Evolutionary conservation across 2,113 vertebrate genomes (phyloP).

Genomic region (Poeciliopsis turrubarensis): DNA sequence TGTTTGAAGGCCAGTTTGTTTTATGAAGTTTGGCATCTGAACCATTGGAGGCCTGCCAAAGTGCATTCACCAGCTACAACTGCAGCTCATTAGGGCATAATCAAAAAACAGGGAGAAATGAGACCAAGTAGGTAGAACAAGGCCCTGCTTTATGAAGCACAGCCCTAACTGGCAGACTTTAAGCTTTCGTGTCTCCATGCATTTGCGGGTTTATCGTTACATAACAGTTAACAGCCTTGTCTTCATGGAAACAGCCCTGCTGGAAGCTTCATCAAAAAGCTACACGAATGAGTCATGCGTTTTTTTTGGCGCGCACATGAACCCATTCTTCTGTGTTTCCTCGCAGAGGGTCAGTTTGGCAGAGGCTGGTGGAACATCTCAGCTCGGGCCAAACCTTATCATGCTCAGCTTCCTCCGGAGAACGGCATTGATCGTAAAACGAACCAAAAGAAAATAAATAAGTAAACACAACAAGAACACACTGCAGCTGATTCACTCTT

Average conservation of each 20-base stretch:
- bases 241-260: slow-evolving; percentile 45
- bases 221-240: slow-evolving; percentile 46
- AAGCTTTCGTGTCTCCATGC: slow-evolving; percentile 36
- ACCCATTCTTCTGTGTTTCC: slow-evolving; percentile 61
- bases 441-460: slow-evolving; percentile 6
- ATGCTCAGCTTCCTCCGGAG: slow-evolving; percentile 39
- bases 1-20: slow-evolving; percentile 12
- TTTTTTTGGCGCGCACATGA: slow-evolving; percentile 47
- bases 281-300: slow-evolving; percentile 62
- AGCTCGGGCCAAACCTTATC: slow-evolving; percentile 35
- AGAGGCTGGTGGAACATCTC: slow-evolving; percentile 44
- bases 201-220: slow-evolving; percentile 38
- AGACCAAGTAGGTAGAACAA: slow-evolving; percentile 25
- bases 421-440: slow-evolving; percentile 29
- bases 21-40: slow-evolving; percentile 20
- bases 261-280: slow-evolving; percentile 42
- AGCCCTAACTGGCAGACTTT: slow-evolving; percentile 26
- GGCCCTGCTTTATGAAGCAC: slow-evolving; percentile 36
- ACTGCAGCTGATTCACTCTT: neutral
- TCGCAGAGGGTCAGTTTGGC: slow-evolving; percentile 50
- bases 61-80: slow-evolving; percentile 7
- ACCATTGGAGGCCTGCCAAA: neutral
- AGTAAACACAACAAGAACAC: slow-evolving; percentile 15
- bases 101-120: slow-evolving; percentile 18
- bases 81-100: slow-evolving; percentile 12